Base-by-base conservation (phyloP, 2,888 invertebrate genomes). In the Neoaliturus tenellus region DNA sequence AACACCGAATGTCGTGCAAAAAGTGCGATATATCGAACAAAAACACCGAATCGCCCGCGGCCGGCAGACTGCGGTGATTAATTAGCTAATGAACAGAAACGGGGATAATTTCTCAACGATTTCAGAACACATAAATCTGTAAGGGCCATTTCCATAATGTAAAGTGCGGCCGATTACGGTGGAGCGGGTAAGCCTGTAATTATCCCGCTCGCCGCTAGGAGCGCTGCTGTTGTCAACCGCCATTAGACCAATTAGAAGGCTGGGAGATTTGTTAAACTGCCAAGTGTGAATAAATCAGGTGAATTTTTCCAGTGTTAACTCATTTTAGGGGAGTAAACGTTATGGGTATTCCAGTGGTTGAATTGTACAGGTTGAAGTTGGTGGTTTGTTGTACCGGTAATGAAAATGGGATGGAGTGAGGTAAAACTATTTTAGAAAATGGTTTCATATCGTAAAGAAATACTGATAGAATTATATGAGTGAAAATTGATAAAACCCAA, bases 71-170 rank as follows among this genome's bases (percentile, higher is more conserved):
- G 55, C 55, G 31, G 62, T 28, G 62, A 62, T 62, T 62, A 62
- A 62, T 62, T 62, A 62, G 62, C 31, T 62, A 62, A 62, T 62
- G 62, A 62, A 62, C 62, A 62, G 28, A 5, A 31, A 31, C 62
- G 62, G 62, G 62, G 62, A 62, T 62, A 62, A 62, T 62, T 62
- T 62, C 62, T 62, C 62, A 62, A 62, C 62, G 62, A 62, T 62
- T 62, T 17, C 62, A 62, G 62, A 28, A 31, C 62, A 62, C 62
- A 62, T 62, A 62, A 62, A 62, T 62, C 62, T 62, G 62, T 62
- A 31, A 31, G 28, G 31, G 62, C 14, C 28, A 62, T 62, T 62
- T 62, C 62, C 62, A 62, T 62, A 62, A 62, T 62, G 62, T 62
- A 62, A 62, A 62, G 62, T 62, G 62, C 14, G 17, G 62, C 28